Base-by-base conservation (phyloP, 2,888 invertebrate species). In the Tiliacea citrago region DNA sequence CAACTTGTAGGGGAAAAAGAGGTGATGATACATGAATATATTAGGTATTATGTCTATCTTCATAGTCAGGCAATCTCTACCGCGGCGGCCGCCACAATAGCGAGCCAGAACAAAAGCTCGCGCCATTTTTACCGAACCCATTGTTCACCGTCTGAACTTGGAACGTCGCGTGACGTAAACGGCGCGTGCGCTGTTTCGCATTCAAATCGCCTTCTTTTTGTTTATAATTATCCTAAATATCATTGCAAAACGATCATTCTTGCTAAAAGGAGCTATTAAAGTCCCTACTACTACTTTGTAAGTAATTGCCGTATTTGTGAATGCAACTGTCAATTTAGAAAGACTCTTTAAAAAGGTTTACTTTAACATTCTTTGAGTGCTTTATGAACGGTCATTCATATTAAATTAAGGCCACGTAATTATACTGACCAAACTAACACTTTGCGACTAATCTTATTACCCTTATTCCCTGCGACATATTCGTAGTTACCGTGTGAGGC, bases 71-170 rank as follows among this genome's bases (percentile, higher is more conserved):
- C 85, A 67, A 85, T 78, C 87, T 87, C 86, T 88, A 88, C 84
- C 81, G 86, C 83, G 86, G 84, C 86, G 79, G 81, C 74, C 88
- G 83, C 81, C 89, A 95, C 95, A 95, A 95, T 95, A 90, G 93
- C 90, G 82, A 86, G 81, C 85, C 89, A 91, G 92, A 95, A 95
- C 95, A 95, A 96, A 96, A 95, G 95, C 95, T 95, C 94, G 92
- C 91, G 92, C 95, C 95, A 94, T 96, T 95, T 95, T 94, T 92
- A 93, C 94, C 88, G 91, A 84, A 88, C 86, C 93, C 90, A 95
- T 96, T 95, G 95, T 96, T 95, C 90, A 89, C 89, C 86, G 91
- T 92, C 94, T 94, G 95, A 96, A 95, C 95, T 94, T 96, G 95
- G 95, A 90, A 93, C 93, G 93, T 94, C 92, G 94, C 93, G 92